These are phyloP conservation scores for Leucopsar rothschildi DNA, from an alignment of 2,113 vertebrate species.

Conservation along the genomic window DNA sequence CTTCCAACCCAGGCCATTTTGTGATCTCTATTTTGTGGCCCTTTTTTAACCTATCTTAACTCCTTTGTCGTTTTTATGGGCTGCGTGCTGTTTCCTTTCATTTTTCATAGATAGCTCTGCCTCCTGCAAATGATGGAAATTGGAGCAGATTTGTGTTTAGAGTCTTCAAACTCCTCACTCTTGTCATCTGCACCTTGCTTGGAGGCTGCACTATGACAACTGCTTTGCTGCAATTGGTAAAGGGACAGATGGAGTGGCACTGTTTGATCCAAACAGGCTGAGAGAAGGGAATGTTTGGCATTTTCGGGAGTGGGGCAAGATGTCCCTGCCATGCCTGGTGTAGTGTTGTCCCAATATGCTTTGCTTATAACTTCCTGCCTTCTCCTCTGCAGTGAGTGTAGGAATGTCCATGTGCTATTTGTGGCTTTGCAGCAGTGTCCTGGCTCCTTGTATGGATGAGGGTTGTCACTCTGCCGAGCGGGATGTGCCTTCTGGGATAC, in stretches of 20 bases:
- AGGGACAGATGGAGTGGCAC: background rate
- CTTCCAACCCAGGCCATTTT: background rate
- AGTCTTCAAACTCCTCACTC: background rate
- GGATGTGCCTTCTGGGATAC: background rate
- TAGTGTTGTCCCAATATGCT: background rate
- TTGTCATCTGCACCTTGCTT: background rate
- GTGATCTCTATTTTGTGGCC: background rate
- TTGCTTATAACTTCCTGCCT: background rate
- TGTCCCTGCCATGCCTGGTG: background rate
- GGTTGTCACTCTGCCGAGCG: fast-evolving
- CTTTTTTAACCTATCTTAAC: background rate
- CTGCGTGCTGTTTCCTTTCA: background rate
- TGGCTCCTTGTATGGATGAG: background rate
- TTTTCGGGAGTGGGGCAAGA: background rate
- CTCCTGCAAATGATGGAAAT: background rate
- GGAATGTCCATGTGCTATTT: background rate
- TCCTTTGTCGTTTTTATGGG: background rate
- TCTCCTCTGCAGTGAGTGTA: background rate
- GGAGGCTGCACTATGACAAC: background rate
- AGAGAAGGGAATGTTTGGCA: background rate
- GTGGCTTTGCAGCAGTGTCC: background rate
- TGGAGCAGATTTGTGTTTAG: background rate
- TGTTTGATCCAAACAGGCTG: background rate
- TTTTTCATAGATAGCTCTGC: background rate
- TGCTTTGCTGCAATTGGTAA: background rate